A percentile compares a stretch with the other conserved stretches of the same genome.
Evolutionary conservation across 2,113 vertebrate species (phyloP).

Genomic region (Motacilla alba): DNA sequence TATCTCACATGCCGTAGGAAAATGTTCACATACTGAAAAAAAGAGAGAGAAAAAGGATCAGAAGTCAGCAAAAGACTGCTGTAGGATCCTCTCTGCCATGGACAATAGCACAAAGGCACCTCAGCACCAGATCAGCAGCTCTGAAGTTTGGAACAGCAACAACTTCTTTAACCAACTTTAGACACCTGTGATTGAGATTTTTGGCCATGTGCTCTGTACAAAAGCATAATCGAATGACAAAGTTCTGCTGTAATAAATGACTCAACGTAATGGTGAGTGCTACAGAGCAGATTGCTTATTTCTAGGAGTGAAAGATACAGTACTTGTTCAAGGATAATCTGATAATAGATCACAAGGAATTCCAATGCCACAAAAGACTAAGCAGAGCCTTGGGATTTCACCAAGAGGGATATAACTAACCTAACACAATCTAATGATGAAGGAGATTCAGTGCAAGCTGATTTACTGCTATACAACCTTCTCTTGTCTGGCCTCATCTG

Average conservation of each 20-base stretch:
- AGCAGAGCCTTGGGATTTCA: conserved; percentile 42
- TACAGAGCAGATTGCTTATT: conserved; percentile 46
- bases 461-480: not conserved
- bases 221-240: conserved; percentile 55
- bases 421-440: not conserved
- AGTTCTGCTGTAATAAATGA: conserved; percentile 42
- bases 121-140: not conserved
- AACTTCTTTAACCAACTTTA: conserved; percentile 12
- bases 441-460: not conserved
- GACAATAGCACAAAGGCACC: not conserved
- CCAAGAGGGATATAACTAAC: not conserved
- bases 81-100: not conserved
- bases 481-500: not conserved
- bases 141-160: not conserved
- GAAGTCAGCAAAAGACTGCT: not conserved
- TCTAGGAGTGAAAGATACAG: conserved; percentile 38
- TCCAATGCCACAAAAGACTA: conserved; percentile 41
- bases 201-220: conserved; percentile 16
- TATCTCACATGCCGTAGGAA: not conserved
- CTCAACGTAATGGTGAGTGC: not conserved
- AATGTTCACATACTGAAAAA: not conserved
- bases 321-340: conserved; percentile 46
- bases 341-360: conserved; percentile 40
- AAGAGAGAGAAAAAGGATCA: not conserved
- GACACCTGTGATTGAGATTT: conserved; percentile 48